Base-by-base conservation (phyloP, 2,888 invertebrate genomes). In the Linnaemya tessellans region DNA sequence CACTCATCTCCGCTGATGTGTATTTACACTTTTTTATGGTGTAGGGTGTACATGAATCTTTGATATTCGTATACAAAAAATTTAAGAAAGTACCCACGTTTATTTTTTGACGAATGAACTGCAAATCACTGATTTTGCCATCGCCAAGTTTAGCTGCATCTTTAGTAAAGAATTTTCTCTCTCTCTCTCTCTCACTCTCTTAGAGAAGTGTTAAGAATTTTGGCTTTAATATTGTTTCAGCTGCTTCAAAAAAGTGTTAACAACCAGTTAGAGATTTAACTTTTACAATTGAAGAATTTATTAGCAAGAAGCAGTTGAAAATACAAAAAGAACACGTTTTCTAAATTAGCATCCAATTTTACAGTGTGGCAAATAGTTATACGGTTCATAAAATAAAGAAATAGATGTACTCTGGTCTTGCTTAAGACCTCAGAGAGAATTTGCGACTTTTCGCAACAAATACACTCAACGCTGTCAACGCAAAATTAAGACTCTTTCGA, bases 171-270 rank as follows among this genome's bases (percentile, higher is more conserved):
- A 30, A 25, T 60, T 71, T 71, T 11, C 51, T 2, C 7, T n/a
- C 13, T 22, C 54, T 25, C 8, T 46, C n/a, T 30, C 15, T 20
- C 4, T 65, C 5, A 18, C 11, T 68, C 5, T 15, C n/a, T 3
- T n/a, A 51, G n/a, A 5, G n/a, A 46, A 3, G 20, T 56, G 56
- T n/a, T 43, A 54, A 64, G 35, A 43, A 8, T 77, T 56, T 56
- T 20, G 25, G 30, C 65, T 56, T 46, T 43, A 77, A 65, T 1
- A 30, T n/a, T 56, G 15, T n/a, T 65, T 43, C 22, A 46, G 35
- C 46, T 49, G 60, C 11, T 30, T 54, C 38, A 38, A n/a, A 68
- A 25, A 68, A 60, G 58, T 78, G 67, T 41, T 68, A 41, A 68
- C 30, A 49, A 78, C 9, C 35, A 58, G 4, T 41, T 64, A 30